Percentiles rank a stretch among this genome's conserved stretches.
Conservation (phyloP, 2,888 invertebrate species). For the Orchesellides sinensis region DNA sequence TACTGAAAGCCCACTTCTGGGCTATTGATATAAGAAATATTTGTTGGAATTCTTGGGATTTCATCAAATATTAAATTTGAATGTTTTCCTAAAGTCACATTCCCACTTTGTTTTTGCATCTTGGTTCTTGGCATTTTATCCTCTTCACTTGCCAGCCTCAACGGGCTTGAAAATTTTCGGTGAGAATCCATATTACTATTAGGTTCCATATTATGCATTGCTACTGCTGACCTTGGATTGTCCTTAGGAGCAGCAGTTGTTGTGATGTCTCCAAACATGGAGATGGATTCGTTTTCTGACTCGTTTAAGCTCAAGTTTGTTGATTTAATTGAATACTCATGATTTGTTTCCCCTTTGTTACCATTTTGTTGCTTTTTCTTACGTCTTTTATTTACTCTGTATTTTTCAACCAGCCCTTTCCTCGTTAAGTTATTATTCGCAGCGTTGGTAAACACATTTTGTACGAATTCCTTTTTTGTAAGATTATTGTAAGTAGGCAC, state of each 20-base stretch:
- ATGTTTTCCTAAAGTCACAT: slow-evolving; percentile 6
- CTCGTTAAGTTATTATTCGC: not conserved
- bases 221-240: not conserved
- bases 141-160: not conserved
- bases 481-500: not conserved
- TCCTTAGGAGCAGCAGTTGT: no score
- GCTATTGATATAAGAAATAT: slow-evolving; percentile 40
- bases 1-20: slow-evolving; percentile 56
- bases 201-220: no score
- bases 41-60: slow-evolving; percentile 1
- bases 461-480: not conserved
- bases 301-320: not conserved
- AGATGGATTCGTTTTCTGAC: not conserved
- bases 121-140: not conserved
- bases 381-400: not conserved
- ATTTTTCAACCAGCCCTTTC: not conserved
- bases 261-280: not conserved
- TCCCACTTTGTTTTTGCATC: not conserved
- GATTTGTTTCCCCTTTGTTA: no score
- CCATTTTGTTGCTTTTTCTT: not conserved
- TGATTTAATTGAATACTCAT: not conserved
- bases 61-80: slow-evolving; percentile 5
- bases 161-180: not conserved
- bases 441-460: not conserved
- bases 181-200: no score